These are phyloP conservation scores for Caiman crocodilus DNA, from an alignment of 2,797 vertebrate species.

Conservation along the genomic window DNA sequence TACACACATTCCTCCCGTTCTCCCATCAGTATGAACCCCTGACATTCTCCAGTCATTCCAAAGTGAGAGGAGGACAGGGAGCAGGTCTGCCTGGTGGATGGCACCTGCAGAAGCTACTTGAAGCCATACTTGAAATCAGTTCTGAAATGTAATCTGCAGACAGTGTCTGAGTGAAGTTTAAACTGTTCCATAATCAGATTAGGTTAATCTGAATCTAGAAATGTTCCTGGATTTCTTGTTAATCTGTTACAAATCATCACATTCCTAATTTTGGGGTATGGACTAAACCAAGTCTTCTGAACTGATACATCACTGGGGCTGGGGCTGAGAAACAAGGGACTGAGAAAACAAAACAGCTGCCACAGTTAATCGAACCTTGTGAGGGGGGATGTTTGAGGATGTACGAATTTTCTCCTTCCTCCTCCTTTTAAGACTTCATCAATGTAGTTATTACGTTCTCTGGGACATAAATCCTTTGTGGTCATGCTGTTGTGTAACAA, in stretches of 20 bases:
- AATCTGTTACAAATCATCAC: background rate
- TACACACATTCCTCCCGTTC: background rate
- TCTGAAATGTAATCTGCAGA: background rate
- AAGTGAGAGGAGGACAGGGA: background rate
- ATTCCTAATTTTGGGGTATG: background rate
- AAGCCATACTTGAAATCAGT: background rate
- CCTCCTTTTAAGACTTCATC: background rate
- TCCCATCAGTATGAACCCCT: background rate
- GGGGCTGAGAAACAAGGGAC: background rate
- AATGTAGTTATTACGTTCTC: too few relatives aligned
- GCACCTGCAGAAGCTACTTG: background rate
- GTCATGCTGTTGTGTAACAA: too few relatives aligned
- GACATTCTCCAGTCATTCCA: background rate
- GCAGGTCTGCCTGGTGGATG: background rate
- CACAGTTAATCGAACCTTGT: background rate
- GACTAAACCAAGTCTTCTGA: background rate
- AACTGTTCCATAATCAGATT: background rate
- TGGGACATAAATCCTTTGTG: too few relatives aligned
- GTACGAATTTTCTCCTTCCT: background rate
- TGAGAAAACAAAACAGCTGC: background rate
- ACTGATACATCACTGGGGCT: background rate
- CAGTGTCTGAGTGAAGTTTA: background rate
- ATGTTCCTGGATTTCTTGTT: background rate
- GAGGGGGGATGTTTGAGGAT: background rate
- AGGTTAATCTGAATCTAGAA: background rate